Conservation (phyloP, 2,888 invertebrate genomes). For the Drosophila nigritarsus region DNA sequence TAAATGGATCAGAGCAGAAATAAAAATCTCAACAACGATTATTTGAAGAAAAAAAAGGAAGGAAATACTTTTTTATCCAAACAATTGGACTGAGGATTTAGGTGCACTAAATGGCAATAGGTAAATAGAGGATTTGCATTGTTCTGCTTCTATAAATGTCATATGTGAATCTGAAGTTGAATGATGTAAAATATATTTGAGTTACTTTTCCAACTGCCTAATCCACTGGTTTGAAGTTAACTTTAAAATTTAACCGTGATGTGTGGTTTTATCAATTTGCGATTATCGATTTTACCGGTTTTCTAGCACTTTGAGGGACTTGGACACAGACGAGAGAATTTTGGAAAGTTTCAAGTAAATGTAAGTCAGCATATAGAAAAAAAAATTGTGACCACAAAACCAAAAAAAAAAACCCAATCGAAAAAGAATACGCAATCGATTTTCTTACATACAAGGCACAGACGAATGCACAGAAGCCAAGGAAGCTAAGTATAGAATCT, state of each 20-base stretch:
- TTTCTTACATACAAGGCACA: too few relatives aligned
- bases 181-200: not conserved
- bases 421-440: too few relatives aligned
- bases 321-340: too few relatives aligned
- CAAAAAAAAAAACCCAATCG: too few relatives aligned
- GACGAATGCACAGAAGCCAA: too few relatives aligned
- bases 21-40: too few relatives aligned
- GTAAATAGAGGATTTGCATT: not conserved
- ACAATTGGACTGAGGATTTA: not conserved
- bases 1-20: not conserved
- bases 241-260: not conserved
- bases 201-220: not conserved
- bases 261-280: not conserved
- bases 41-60: not conserved
- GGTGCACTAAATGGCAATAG: rapidly evolving
- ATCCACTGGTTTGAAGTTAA: not conserved
- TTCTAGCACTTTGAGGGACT: too few relatives aligned
- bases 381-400: too few relatives aligned
- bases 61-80: not conserved
- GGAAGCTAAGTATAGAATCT: rapidly evolving
- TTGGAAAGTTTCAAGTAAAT: too few relatives aligned
- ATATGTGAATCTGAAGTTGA: not conserved
- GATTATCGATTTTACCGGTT: too few relatives aligned
- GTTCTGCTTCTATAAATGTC: rapidly evolving
- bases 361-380: too few relatives aligned